These are phyloP conservation scores for Apodemia arnacis DNA, from an alignment of 2,888 invertebrate genomes.

Conservation along the genomic window DNA sequence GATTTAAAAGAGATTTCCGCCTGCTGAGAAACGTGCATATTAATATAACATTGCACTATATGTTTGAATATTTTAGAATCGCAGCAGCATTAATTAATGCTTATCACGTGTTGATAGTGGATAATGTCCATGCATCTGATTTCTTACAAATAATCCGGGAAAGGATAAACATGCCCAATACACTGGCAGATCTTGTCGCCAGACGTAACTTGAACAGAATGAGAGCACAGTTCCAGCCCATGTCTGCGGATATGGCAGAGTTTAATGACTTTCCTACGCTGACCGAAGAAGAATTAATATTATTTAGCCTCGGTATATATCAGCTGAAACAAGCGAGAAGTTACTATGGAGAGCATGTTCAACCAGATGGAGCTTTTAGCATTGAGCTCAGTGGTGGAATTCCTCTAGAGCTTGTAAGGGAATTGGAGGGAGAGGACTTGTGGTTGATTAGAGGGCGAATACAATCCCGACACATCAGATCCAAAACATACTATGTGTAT, in stretches of 20 bases:
- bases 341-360: slow-evolving; percentile 54
- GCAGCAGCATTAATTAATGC: slow-evolving; percentile 14
- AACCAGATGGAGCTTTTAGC: slow-evolving; percentile 43
- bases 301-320: slow-evolving; percentile 30
- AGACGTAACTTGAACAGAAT: not conserved
- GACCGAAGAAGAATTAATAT: not conserved
- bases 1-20: not conserved
- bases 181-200: not conserved
- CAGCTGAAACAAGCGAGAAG: slow-evolving; percentile 50
- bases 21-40: not conserved
- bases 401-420: slow-evolving; percentile 13
- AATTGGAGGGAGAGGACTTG: not conserved
- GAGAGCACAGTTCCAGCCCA: not conserved
- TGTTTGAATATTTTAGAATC: slow-evolving; percentile 15
- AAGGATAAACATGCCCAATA: not conserved
- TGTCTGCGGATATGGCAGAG: not conserved
- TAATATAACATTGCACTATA: not conserved
- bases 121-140: not conserved
- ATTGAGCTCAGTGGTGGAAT: slow-evolving; percentile 9
- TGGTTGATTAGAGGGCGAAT: too few relatives aligned
- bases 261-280: not conserved
- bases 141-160: slow-evolving; percentile 1
- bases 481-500: not conserved
- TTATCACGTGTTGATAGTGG: not conserved
- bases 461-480: too few relatives aligned